phyloP scores from a whole-genome alignment of 64 coral and sea anemone genomes.

The Hydrozoanthus tunicans region DNA sequence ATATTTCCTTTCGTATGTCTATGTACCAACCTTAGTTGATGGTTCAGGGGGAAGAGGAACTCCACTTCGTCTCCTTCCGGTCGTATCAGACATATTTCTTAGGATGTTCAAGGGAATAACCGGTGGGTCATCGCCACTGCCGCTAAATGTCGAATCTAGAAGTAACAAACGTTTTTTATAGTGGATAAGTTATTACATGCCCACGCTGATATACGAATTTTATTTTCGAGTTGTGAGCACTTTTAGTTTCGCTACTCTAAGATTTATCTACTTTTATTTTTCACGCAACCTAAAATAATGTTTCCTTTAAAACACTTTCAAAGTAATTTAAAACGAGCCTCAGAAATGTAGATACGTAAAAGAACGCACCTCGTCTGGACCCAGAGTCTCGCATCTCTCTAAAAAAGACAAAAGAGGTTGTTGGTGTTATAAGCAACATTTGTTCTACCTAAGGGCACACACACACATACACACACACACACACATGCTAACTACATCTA shows the following conservation, averaged over 20 bases:
- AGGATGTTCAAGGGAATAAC: slow-evolving; percentile 16
- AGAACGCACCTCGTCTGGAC: slow-evolving; percentile 5
- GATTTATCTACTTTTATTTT: no score
- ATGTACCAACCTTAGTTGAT: not conserved
- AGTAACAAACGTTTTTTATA: not conserved
- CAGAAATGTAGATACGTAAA: not conserved
- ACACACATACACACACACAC: no score
- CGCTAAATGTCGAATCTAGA: slow-evolving; percentile 41
- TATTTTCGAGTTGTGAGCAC: not conserved
- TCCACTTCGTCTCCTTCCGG: not conserved
- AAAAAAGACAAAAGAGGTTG: not conserved
- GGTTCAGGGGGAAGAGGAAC: slow-evolving; percentile 14
- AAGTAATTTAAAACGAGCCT: not conserved
- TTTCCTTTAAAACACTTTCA: not conserved
- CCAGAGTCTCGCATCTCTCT: not conserved
- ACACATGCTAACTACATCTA: no score
- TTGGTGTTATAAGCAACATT: no score
- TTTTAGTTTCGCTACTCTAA: not conserved
- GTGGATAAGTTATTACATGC: not conserved
- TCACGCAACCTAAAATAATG: not conserved
- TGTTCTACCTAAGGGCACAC: no score
- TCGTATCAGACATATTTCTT: not conserved
- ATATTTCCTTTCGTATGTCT: not conserved
- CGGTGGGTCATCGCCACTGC: slow-evolving; percentile 46
- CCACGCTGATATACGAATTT: not conserved